phyloP scores from a whole-genome alignment of 2,113 vertebrate genomes.

The Aythya baeri region DNA sequence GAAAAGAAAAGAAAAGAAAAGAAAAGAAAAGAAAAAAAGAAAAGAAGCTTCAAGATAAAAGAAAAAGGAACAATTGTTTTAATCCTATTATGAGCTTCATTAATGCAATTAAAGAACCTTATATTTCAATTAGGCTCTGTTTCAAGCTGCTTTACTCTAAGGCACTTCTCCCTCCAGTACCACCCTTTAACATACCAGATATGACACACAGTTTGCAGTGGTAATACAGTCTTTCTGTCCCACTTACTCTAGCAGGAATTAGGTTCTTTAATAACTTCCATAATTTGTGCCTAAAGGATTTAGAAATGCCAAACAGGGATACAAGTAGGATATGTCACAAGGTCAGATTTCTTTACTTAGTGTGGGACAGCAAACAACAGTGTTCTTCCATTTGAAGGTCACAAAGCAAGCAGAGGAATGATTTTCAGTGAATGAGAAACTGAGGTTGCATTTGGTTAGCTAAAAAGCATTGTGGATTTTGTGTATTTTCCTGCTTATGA shows the following conservation, averaged over 20 bases:
- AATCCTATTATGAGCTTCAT: slow-evolving; percentile 49
- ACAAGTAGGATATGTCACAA: not conserved
- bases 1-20: not conserved
- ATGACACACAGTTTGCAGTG: not conserved
- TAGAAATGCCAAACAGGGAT: not conserved
- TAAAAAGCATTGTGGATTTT: not conserved
- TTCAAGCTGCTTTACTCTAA: slow-evolving; percentile 16
- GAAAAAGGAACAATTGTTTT: slow-evolving; percentile 12
- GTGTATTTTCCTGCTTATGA: not conserved
- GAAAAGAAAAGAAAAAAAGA: not conserved
- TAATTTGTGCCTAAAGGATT: not conserved
- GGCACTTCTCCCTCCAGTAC: not conserved
- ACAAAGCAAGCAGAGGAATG: not conserved
- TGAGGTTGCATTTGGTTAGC: not conserved
- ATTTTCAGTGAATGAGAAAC: not conserved
- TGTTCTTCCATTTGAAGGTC: not conserved
- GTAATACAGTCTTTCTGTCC: not conserved
- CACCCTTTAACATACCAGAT: not conserved
- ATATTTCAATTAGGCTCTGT: slow-evolving; percentile 31
- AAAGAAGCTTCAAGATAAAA: not conserved
- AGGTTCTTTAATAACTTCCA: not conserved
- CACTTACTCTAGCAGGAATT: not conserved
- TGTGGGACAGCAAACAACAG: rapidly evolving
- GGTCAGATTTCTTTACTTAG: not conserved
- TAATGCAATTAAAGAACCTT: slow-evolving; percentile 30